Conservation (phyloP, 1,140 invertebrate genomes). For the Heterodera schachtii region DNA sequence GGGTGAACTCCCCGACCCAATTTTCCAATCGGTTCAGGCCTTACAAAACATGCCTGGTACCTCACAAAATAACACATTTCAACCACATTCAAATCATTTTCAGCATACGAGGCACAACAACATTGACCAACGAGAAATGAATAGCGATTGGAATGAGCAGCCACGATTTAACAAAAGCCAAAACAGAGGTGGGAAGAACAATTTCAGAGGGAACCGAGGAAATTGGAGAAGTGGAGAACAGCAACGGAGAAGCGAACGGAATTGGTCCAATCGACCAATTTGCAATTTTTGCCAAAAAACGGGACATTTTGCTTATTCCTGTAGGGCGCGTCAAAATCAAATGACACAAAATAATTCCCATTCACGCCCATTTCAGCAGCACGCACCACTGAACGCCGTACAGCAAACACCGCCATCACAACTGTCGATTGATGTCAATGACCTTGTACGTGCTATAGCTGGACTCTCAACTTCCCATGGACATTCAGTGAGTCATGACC, state of each 20-base stretch:
- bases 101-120: background rate
- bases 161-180: too few relatives aligned
- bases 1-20: background rate
- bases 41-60: background rate
- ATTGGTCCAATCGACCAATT: background rate
- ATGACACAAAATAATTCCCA: too few relatives aligned
- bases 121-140: background rate
- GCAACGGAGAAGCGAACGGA: background rate
- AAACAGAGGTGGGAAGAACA: too few relatives aligned
- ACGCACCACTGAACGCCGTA: too few relatives aligned
- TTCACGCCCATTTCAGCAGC: too few relatives aligned
- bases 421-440: background rate
- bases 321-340: background rate
- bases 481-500: background rate
- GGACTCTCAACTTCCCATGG: background rate
- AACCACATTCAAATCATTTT: background rate
- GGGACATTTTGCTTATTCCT: background rate
- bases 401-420: too few relatives aligned
- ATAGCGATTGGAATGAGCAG: background rate
- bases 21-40: background rate
- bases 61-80: background rate
- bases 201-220: too few relatives aligned
- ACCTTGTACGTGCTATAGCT: background rate
- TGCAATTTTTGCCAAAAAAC: background rate
- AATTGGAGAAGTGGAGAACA: background rate